Evolutionary conservation across 2,888 invertebrate species (phyloP).

Genomic region (Gasteruption jaculator): DNA sequence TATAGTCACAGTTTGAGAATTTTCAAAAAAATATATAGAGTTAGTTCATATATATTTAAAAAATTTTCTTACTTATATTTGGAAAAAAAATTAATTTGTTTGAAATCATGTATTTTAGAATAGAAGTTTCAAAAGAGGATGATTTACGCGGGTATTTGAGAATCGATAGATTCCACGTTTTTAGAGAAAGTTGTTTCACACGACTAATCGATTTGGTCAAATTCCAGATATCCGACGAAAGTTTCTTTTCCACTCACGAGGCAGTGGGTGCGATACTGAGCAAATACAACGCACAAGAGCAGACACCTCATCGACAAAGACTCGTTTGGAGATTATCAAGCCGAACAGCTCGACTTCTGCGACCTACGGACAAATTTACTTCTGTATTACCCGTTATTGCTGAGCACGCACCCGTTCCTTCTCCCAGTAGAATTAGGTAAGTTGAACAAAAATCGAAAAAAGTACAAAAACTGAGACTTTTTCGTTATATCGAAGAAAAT

Average conservation of each 20-base stretch:
- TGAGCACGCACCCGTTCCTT: constrained; percentile 57
- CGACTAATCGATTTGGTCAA: constrained; percentile 11
- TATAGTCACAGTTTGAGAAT: no score
- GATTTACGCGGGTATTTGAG: no score
- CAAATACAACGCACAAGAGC: constrained; percentile 69
- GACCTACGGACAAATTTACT: constrained; percentile 71
- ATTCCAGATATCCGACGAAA: constrained; percentile 63
- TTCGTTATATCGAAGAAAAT: constrained; percentile 9
- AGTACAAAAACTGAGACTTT: neutral
- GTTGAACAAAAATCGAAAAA: no score
- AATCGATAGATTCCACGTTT: no score
- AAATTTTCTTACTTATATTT: no score
- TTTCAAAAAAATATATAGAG: no score
- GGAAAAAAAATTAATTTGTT: no score
- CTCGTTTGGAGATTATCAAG: constrained; percentile 75
- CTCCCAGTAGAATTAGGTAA: constrained; percentile 46
- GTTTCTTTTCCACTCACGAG: constrained; percentile 61
- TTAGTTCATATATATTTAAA: no score
- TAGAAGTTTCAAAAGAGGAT: no score
- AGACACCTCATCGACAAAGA: constrained; percentile 67
- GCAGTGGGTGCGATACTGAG: constrained; percentile 63
- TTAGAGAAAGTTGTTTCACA: no score
- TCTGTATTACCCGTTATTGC: constrained; percentile 71
- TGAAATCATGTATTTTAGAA: no score
- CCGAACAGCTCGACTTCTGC: constrained; percentile 66